phyloP scores from a whole-genome alignment of 2,113 vertebrate species.

The Antigone vipio region DNA sequence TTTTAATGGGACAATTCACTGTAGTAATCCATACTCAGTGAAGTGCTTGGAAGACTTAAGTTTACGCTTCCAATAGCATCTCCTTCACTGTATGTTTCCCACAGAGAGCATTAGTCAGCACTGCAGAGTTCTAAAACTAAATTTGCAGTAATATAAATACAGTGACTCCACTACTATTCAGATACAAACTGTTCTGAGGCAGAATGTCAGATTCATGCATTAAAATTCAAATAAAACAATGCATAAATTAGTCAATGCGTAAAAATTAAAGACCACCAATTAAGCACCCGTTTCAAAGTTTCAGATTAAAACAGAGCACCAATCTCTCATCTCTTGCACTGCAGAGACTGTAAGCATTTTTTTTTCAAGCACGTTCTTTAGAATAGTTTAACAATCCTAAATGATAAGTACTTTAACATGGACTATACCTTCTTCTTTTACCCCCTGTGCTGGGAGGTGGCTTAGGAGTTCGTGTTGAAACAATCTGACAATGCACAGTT shows the following conservation, averaged over 20 bases:
- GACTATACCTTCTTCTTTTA: conserved; percentile 89
- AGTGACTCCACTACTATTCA: background rate
- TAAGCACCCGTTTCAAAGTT: background rate
- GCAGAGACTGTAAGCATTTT: background rate
- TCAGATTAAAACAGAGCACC: background rate
- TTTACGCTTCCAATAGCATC: background rate
- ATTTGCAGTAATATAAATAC: background rate
- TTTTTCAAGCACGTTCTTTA: background rate
- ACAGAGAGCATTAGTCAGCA: background rate
- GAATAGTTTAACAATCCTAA: background rate
- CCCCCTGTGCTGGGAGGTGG: conserved; percentile 81
- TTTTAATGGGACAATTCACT: background rate
- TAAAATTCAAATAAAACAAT: background rate
- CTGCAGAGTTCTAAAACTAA: background rate
- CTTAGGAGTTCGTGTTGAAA: conserved; percentile 95
- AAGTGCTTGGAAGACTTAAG: background rate
- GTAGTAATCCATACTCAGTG: background rate
- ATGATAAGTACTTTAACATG: background rate
- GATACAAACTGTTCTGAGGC: background rate
- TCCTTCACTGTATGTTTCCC: background rate
- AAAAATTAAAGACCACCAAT: background rate
- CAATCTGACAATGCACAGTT: conserved; percentile 98
- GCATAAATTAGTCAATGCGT: background rate
- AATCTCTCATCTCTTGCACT: background rate
- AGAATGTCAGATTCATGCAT: background rate